phyloP scores from a whole-genome alignment of 2,113 vertebrate species.

The Ondatra zibethicus region DNA sequence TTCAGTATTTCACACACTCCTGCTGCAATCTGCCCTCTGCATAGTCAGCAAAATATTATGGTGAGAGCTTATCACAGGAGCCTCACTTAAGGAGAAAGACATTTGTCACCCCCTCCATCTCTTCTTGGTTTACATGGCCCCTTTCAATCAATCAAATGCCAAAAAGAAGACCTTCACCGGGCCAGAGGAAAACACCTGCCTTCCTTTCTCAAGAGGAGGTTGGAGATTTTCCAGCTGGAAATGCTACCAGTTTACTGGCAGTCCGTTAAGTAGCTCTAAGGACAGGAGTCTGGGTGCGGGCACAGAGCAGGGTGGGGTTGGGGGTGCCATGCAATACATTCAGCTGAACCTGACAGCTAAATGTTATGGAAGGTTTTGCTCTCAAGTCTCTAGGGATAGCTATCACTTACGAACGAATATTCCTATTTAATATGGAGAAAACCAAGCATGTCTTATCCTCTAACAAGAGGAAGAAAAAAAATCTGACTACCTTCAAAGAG shows the following conservation, averaged over 20 bases:
- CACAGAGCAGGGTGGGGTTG: fast-evolving
- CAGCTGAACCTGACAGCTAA: conserved; percentile 86
- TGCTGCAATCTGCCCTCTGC: neutral
- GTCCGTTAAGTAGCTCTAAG: conserved; percentile 62
- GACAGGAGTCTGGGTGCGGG: neutral
- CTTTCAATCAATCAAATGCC: conserved; percentile 41
- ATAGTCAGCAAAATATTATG: neutral
- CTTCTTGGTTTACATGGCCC: conserved; percentile 24
- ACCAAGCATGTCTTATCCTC: conserved; percentile 80
- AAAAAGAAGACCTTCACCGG: conserved; percentile 17
- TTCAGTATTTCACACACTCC: neutral
- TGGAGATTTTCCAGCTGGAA: conserved; percentile 72
- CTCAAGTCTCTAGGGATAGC: conserved; percentile 84
- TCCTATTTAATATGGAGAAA: conserved; percentile 84
- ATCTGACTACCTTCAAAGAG: conserved; percentile 85
- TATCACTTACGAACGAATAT: conserved; percentile 82
- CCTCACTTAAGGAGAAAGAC: neutral
- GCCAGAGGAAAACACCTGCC: conserved; percentile 64
- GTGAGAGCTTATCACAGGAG: conserved; percentile 22
- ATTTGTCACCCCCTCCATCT: neutral
- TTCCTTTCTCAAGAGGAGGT: conserved; percentile 41
- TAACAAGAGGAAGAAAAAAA: conserved; percentile 81
- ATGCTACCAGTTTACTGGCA: conserved; percentile 70
- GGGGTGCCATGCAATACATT: conserved; percentile 72
- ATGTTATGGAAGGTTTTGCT: conserved; percentile 85